A percentile compares a stretch with the other conserved stretches of the same genome.
These are phyloP conservation scores for Caenorhabditis doughertyi DNA, from an alignment of 2,888 invertebrate genomes.

Conservation along the genomic window DNA sequence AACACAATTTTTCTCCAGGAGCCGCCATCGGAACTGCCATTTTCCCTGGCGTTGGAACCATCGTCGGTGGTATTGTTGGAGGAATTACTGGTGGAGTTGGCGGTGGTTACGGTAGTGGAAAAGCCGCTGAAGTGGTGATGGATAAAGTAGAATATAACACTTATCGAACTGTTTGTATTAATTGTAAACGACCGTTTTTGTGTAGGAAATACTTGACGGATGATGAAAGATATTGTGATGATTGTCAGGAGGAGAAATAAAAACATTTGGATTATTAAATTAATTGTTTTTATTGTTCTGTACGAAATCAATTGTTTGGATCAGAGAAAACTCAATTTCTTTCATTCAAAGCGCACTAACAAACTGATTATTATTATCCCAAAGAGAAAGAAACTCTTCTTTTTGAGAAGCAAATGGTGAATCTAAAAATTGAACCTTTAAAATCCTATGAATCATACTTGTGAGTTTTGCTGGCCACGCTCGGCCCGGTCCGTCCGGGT, in stretches of 20 bases:
- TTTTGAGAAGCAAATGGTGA: not conserved
- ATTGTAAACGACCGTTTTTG: conserved; percentile 23
- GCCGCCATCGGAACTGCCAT: conserved; percentile 53
- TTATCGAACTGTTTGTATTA: conserved; percentile 5
- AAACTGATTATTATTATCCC: no score
- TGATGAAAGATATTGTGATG: conserved; percentile 14
- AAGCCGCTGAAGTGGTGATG: conserved; percentile 46
- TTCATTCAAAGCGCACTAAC: no score
- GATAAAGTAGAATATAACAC: conserved; percentile 44
- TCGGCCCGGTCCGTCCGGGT: no score
- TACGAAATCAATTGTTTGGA: no score
- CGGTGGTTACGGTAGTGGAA: conserved; percentile 34
- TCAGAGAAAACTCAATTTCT: no score
- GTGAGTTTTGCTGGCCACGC: no score
- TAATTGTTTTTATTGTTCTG: no score
- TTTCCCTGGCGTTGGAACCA: conserved; percentile 47
- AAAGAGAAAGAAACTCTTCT: not conserved
- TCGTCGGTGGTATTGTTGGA: conserved; percentile 51
- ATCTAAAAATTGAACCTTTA: no score
- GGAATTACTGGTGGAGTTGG: conserved; percentile 43
- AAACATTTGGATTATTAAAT: not conserved
- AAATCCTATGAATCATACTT: not conserved
- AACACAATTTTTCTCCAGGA: conserved; percentile 25
- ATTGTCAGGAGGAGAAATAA: conserved; percentile 14
- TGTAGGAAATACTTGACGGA: conserved; percentile 30